A percentile compares a stretch with the other conserved stretches of the same genome.
Conservation (phyloP, 2,888 invertebrate genomes). For the Stenolophus ochropezus region DNA sequence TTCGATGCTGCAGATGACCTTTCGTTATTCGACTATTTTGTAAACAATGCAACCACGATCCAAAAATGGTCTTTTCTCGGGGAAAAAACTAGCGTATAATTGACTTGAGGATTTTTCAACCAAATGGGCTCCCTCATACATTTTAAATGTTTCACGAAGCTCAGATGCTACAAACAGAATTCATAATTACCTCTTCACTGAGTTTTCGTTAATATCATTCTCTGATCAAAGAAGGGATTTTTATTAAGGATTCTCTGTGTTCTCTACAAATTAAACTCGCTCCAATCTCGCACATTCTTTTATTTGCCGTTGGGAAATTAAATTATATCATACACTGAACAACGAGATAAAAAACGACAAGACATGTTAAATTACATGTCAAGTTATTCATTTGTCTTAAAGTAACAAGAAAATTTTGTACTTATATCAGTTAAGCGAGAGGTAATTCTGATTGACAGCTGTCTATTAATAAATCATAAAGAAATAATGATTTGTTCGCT, state of each 20-base stretch:
- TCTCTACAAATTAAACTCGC: background rate
- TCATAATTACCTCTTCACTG: constrained; percentile 21
- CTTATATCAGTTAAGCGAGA: background rate
- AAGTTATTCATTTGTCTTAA: background rate
- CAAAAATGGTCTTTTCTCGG: constrained; percentile 28
- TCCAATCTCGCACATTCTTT: background rate
- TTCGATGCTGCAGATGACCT: background rate
- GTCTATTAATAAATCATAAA: constrained; percentile 5
- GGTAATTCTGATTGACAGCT: background rate
- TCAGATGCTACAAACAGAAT: constrained; percentile 14
- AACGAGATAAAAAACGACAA: background rate
- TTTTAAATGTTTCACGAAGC: constrained; percentile 36
- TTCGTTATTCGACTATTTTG: constrained; percentile 56
- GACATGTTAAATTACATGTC: background rate
- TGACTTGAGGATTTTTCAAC: constrained; percentile 27
- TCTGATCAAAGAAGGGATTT: constrained; percentile 34
- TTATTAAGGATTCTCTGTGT: constrained; percentile 27
- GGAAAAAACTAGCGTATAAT: constrained; percentile 22
- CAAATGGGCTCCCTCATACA: constrained; percentile 33
- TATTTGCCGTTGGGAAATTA: background rate
- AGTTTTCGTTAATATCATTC: constrained; percentile 35
- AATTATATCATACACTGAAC: background rate
- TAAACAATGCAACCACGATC: constrained; percentile 51
- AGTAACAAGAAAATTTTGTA: background rate
- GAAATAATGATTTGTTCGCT: background rate